Conservation (phyloP, 2,113 vertebrate genomes). For the Butorides virescens region DNA sequence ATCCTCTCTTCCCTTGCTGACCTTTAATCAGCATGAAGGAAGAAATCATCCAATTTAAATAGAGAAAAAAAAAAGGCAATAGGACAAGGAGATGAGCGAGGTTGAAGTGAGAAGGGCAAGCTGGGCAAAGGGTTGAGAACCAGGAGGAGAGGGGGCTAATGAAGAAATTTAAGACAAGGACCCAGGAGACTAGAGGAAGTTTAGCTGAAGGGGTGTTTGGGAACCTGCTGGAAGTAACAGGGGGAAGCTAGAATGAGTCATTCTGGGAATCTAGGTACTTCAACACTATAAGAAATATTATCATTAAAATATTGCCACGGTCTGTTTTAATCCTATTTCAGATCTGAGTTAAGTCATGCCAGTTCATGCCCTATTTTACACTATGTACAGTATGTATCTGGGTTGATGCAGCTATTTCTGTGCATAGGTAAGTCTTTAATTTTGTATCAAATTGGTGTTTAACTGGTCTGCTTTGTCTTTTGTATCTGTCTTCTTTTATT, state of each 20-base stretch:
- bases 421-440: not conserved
- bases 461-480: slow-evolving; percentile 5
- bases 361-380: slow-evolving; percentile 46
- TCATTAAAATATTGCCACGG: not conserved
- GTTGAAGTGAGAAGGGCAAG: not conserved
- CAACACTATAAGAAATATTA: not conserved
- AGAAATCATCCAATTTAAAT: not conserved
- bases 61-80: not conserved
- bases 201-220: not conserved
- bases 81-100: not conserved
- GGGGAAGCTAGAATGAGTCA: not conserved
- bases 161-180: not conserved
- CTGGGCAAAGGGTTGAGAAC: not conserved
- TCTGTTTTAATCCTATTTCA: slow-evolving; percentile 17
- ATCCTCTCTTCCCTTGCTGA: not conserved
- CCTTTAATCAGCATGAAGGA: not conserved
- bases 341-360: slow-evolving; percentile 24
- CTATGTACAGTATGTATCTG: not conserved
- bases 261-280: not conserved
- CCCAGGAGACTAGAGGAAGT: not conserved
- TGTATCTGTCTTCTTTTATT: not conserved
- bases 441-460: not conserved
- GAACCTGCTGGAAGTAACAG: not conserved
- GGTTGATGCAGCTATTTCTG: slow-evolving; percentile 55
- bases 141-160: not conserved